Base-by-base conservation (phyloP, 2,113 vertebrate genomes). In the Sciurus niger region DNA sequence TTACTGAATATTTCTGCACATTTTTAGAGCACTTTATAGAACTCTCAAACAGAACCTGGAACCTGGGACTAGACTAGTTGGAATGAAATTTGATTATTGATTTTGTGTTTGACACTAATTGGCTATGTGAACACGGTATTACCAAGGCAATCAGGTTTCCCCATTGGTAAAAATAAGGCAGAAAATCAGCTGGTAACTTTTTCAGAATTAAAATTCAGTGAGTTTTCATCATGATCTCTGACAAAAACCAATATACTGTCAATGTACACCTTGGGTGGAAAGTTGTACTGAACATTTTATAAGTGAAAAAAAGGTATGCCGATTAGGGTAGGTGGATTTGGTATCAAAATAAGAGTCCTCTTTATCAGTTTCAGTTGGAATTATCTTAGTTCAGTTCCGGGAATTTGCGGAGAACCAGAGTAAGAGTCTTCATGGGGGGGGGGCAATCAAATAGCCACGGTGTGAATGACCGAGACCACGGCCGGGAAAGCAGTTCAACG, bases 81-180 rank as follows among this genome's bases (percentile, higher is more conserved):
- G 34, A 87, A 11, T 90, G 43, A 87, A 82, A 76, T 77, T 18
- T 72, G 13, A 32, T n/a, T 78, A 95, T 93, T 93, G 79, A 76
- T 95, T 55, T 63, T 89, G 77, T 67, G 8, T 74, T 95, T 37
- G 30, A 93, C 12, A 78, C 28, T 79, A 89, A 40, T 25, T 92
- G 48, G 17, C 72, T 74, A 6, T 79, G 30, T 93, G 72, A 90
- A 93, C 34, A 51, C 72, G 60, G 6, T 28, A 78, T 87, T 51
- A 92, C 13, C 12, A 34, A 32, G 22, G 40, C 14, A 8, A 30
- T 73, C 53, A 51, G 46, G 43, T 83, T 76, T 25, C 68, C 53
- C 84, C 37, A 78, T 65, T 63, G 84, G 51, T 51, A 80, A 93
- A 93, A 85, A 43, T 12, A 60, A 24, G 40, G 68, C 34, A 89